Conservation (phyloP, 2,888 invertebrate genomes). For the Schizotus pectinicornis region DNA sequence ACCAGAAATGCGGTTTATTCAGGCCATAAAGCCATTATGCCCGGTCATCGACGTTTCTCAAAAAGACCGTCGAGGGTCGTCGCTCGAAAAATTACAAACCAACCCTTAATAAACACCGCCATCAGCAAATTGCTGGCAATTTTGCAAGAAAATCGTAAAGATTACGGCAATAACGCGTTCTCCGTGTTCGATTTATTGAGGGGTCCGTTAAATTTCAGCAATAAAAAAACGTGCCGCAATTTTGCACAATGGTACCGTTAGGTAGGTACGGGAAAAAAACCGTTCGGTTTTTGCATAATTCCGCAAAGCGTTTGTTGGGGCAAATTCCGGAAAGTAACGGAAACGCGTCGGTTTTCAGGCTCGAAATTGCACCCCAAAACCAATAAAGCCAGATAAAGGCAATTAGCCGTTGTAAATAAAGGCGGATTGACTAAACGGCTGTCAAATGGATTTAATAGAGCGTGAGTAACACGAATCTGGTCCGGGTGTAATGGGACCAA, state of each 20-base stretch:
- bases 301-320: not conserved
- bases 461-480: constrained; percentile 44
- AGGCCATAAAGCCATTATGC: constrained; percentile 21
- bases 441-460: constrained; percentile 50
- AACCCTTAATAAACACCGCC: constrained; percentile 11
- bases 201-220: not conserved
- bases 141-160: constrained; percentile 7
- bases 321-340: too few relatives aligned
- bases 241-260: constrained; percentile 17
- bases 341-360: not conserved
- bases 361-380: constrained; percentile 33
- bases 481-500: constrained; percentile 43
- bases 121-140: constrained; percentile 4
- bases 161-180: too few relatives aligned
- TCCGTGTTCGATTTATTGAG: not conserved
- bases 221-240: not conserved
- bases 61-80: constrained; percentile 12
- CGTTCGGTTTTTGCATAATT: constrained; percentile 17
- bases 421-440: constrained; percentile 43
- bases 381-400: constrained; percentile 40
- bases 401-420: constrained; percentile 43
- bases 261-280: too few relatives aligned
- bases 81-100: constrained; percentile 19
- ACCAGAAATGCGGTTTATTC: constrained; percentile 46
- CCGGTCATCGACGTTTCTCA: constrained; percentile 9